phyloP scores from a whole-genome alignment of 2,888 invertebrate genomes.

The Cerastoderma edule region DNA sequence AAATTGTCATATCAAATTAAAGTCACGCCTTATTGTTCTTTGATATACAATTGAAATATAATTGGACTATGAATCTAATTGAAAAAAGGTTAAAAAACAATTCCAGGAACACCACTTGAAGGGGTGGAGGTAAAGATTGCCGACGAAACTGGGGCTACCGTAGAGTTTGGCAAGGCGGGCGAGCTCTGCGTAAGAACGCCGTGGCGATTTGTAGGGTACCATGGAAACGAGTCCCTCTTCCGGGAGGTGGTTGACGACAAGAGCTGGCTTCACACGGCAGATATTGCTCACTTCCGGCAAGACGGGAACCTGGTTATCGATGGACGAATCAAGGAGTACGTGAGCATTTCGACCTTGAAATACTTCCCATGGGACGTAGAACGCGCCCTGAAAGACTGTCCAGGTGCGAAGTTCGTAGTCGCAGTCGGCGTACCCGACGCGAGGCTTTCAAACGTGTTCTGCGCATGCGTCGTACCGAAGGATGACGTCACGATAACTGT shows the following conservation, averaged over 20 bases:
- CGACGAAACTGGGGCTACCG: constrained; percentile 32
- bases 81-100: too few relatives aligned
- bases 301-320: constrained; percentile 50
- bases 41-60: too few relatives aligned
- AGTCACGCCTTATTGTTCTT: too few relatives aligned
- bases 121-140: constrained; percentile 51
- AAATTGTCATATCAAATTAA: too few relatives aligned
- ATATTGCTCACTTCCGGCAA: constrained; percentile 38
- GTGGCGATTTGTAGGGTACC: constrained; percentile 43
- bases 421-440: constrained; percentile 56
- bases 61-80: too few relatives aligned
- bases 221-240: constrained; percentile 20
- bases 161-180: constrained; percentile 32
- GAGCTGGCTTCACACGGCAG: constrained; percentile 51
- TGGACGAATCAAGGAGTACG: constrained; percentile 45
- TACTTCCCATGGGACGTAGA: constrained; percentile 52
- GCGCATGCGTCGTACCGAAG: constrained; percentile 51
- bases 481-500: constrained; percentile 14
- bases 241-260: constrained; percentile 23
- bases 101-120: constrained; percentile 39
- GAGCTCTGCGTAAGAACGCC: constrained; percentile 42
- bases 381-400: constrained; percentile 30
- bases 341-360: constrained; percentile 39
- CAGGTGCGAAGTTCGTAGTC: constrained; percentile 31
- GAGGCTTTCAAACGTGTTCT: constrained; percentile 45